Conservation (phyloP, 2,797 vertebrate species). For the Eurystomus glaucurus region DNA sequence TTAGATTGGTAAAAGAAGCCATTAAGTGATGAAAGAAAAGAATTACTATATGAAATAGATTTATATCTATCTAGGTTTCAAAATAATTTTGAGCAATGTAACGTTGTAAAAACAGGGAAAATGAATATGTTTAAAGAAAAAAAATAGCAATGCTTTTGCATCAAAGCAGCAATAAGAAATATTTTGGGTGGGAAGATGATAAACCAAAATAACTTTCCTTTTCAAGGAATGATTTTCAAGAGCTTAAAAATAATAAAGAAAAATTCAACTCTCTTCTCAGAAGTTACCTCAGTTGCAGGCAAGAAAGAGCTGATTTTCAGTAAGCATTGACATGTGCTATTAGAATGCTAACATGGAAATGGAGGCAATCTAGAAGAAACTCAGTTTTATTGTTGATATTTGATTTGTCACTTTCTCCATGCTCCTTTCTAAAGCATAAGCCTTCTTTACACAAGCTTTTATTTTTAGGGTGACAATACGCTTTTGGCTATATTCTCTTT, state of each 20-base stretch:
- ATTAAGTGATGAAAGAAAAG: not conserved
- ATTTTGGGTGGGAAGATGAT: not conserved
- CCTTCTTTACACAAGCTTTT: not conserved
- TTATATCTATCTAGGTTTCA: not conserved
- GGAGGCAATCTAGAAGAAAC: not conserved
- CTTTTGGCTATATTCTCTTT: constrained; percentile 24
- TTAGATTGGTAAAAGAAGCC: not conserved
- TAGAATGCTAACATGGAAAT: not conserved
- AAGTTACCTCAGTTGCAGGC: not conserved
- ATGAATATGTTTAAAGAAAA: not conserved
- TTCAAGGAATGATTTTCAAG: constrained; percentile 9
- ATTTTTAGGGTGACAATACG: not conserved
- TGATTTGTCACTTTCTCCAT: constrained; percentile 25
- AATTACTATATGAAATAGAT: constrained; percentile 3
- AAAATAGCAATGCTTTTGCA: not conserved
- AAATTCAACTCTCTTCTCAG: not conserved
- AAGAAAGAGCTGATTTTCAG: not conserved
- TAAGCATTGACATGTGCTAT: not conserved
- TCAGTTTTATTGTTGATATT: not conserved
- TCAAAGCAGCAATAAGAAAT: not conserved
- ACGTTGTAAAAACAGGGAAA: not conserved
- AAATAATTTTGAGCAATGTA: not conserved
- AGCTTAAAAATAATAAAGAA: not conserved
- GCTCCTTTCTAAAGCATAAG: constrained; percentile 4
- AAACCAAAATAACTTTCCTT: constrained; percentile 16